Conservation (phyloP, 2,113 vertebrate genomes). For the Corydoras sp. region DNA sequence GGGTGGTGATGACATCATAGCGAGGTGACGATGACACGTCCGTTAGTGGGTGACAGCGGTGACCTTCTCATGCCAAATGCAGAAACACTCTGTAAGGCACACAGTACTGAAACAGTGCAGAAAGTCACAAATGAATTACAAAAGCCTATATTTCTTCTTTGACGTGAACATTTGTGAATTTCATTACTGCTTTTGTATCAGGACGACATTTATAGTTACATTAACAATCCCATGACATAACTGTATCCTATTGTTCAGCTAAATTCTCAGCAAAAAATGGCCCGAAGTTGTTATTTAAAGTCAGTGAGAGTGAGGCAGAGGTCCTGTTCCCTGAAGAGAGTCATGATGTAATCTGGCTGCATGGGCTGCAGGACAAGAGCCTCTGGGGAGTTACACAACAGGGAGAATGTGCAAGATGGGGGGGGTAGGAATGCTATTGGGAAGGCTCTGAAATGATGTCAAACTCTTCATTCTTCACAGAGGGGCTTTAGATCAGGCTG, state of each 20-base stretch:
- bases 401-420: conserved; percentile 37
- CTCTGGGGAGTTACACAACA: conserved; percentile 42
- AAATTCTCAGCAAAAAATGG: not conserved
- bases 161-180: too few species aligned
- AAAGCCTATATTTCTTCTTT: not conserved
- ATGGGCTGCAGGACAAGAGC: conserved; percentile 34
- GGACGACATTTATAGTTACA: too few species aligned
- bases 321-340: conserved; percentile 20
- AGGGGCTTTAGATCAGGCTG: conserved; percentile 40
- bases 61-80: not conserved
- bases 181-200: too few species aligned
- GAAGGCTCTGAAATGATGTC: conserved; percentile 51
- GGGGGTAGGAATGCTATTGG: conserved; percentile 41
- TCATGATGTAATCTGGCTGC: conserved; percentile 38
- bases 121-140: not conserved
- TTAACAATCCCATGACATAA: too few species aligned
- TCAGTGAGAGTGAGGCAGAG: conserved; percentile 7
- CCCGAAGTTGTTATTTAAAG: not conserved
- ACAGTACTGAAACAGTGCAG: not conserved
- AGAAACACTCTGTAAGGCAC: not conserved
- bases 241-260: too few species aligned
- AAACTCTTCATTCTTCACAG: conserved; percentile 59
- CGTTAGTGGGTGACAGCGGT: not conserved
- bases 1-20: conserved; percentile 11
- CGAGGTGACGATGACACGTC: conserved; percentile 3